Percentiles rank a stretch among this genome's conserved stretches.
Evolutionary conservation across 2,888 invertebrate species (phyloP).

Genomic region (Zele albiditarsus): DNA sequence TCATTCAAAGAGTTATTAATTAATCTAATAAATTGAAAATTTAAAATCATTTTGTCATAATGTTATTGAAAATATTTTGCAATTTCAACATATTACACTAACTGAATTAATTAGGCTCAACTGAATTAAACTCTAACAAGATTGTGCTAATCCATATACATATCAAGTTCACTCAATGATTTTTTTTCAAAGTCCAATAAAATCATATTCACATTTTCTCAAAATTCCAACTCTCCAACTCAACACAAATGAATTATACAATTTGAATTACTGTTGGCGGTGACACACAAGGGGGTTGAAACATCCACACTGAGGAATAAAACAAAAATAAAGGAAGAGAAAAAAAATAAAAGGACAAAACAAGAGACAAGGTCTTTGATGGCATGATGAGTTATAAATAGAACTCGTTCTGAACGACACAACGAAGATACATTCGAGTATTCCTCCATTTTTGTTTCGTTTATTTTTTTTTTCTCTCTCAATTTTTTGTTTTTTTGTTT

Average conservation of each 20-base stretch:
- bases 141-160: no score
- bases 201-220: not conserved
- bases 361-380: conserved; percentile 40
- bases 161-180: no score
- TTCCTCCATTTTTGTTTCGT: conserved; percentile 18
- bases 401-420: conserved; percentile 43
- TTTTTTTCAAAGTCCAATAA: no score
- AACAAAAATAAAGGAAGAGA: conserved; percentile 10
- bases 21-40: no score
- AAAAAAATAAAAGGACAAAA: conserved; percentile 23
- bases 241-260: no score
- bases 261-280: not conserved
- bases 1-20: no score
- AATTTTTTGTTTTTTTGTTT: conserved; percentile 24
- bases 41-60: no score
- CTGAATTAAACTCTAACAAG: no score
- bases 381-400: conserved; percentile 45
- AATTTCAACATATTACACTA: no score
- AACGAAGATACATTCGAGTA: conserved; percentile 35
- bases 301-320: not conserved
- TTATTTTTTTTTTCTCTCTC: conserved; percentile 18
- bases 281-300: not conserved
- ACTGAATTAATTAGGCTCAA: no score
- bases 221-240: no score
- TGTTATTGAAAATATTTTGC: no score